Percentiles rank a stretch among this genome's conserved stretches.
Conservation (phyloP, 2,113 vertebrate genomes). For the Heterocephalus glaber region DNA sequence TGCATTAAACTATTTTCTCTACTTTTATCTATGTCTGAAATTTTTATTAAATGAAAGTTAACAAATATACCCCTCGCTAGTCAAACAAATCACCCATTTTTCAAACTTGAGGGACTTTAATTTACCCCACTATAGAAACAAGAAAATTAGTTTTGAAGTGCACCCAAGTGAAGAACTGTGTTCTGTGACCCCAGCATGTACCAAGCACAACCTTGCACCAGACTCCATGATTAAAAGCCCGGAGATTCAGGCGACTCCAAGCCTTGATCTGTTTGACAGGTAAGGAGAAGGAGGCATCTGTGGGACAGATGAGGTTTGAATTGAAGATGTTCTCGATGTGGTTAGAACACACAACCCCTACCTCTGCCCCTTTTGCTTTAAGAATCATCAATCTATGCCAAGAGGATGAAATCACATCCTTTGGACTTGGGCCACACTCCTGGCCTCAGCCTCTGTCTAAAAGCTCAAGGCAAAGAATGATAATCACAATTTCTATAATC, state of each 20-base stretch:
- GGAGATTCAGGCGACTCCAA: not conserved
- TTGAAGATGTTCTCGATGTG: not conserved
- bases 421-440: not conserved
- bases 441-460: not conserved
- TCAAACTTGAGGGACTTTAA: constrained; percentile 19
- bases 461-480: not conserved
- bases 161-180: not conserved
- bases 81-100: not conserved
- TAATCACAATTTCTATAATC: not conserved
- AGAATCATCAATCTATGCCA: not conserved
- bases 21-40: not conserved
- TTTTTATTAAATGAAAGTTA: not conserved
- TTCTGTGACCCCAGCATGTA: not conserved
- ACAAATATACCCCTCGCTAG: not conserved
- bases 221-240: not conserved
- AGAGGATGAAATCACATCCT: not conserved
- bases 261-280: no score
- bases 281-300: not conserved
- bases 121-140: not conserved
- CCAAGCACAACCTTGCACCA: not conserved
- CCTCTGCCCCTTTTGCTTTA: not conserved
- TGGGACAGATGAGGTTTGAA: no score
- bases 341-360: not conserved
- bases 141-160: not conserved
- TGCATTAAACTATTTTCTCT: constrained; percentile 3